phyloP scores from a whole-genome alignment of 2,113 vertebrate genomes.

The Elachura formosa region DNA sequence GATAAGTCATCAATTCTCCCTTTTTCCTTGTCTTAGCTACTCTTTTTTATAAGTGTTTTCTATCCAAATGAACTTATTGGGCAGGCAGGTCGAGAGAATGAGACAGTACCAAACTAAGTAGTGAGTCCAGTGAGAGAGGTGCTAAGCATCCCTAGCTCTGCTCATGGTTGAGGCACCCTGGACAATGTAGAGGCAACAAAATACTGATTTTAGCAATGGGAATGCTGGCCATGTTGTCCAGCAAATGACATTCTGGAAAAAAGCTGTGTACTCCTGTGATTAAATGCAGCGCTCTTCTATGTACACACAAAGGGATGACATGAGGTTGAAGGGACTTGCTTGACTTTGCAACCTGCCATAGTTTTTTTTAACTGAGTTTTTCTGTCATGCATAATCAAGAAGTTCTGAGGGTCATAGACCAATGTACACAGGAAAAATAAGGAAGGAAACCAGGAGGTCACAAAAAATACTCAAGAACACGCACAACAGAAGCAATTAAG shows the following conservation, averaged over 20 bases:
- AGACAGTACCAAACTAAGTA: neutral
- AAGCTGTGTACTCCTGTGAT: neutral
- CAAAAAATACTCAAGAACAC: neutral
- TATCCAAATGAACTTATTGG: neutral
- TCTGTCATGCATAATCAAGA: neutral
- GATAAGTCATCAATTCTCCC: neutral
- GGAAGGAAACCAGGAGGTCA: neutral
- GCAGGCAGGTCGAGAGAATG: neutral
- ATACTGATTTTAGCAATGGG: neutral
- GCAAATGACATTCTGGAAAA: neutral
- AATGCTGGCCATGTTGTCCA: neutral
- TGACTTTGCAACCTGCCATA: neutral
- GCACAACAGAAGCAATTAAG: neutral
- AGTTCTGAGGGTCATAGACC: neutral
- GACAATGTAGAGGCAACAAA: neutral
- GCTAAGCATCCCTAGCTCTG: neutral
- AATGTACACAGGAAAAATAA: neutral
- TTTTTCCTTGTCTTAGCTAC: neutral
- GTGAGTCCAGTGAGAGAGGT: no score
- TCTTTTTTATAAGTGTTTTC: neutral
- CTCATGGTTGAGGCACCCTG: neutral
- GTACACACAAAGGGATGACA: neutral
- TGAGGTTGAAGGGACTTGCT: neutral
- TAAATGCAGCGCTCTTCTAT: neutral
- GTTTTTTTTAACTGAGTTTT: neutral